Evolutionary conservation across 2,797 vertebrate species (phyloP).

Genomic region (Mycteria americana): DNA sequence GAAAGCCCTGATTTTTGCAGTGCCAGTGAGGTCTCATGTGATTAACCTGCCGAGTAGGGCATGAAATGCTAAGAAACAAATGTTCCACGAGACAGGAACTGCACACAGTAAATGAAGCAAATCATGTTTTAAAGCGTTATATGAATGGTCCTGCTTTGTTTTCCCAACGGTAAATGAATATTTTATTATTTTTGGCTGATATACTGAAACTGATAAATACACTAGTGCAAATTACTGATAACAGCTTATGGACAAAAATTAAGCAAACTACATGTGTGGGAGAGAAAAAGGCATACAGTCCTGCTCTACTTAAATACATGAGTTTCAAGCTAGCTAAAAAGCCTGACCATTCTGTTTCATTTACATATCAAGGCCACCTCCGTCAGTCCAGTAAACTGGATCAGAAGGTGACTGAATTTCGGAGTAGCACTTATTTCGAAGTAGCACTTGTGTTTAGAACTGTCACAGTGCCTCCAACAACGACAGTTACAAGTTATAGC

Average conservation of each 20-base stretch:
- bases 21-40: not conserved
- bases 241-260: not conserved
- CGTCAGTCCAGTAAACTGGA: not conserved
- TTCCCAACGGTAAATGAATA: not conserved
- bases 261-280: not conserved
- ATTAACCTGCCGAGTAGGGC: not conserved
- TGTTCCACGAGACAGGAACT: slow-evolving; percentile 4
- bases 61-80: slow-evolving; percentile 22
- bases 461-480: not conserved
- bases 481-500: not conserved
- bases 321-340: not conserved
- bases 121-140: not conserved
- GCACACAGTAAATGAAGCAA: slow-evolving; percentile 6
- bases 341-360: not conserved
- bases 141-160: not conserved
- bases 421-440: not conserved
- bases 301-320: not conserved
- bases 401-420: not conserved
- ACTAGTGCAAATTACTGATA: not conserved
- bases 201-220: not conserved
- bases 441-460: not conserved
- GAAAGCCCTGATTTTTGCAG: not conserved
- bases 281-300: not conserved
- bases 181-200: not conserved
- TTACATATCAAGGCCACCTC: not conserved